Evolutionary conservation across 2,113 vertebrate species (phyloP).

Genomic region (Dissostichus mawsoni): DNA sequence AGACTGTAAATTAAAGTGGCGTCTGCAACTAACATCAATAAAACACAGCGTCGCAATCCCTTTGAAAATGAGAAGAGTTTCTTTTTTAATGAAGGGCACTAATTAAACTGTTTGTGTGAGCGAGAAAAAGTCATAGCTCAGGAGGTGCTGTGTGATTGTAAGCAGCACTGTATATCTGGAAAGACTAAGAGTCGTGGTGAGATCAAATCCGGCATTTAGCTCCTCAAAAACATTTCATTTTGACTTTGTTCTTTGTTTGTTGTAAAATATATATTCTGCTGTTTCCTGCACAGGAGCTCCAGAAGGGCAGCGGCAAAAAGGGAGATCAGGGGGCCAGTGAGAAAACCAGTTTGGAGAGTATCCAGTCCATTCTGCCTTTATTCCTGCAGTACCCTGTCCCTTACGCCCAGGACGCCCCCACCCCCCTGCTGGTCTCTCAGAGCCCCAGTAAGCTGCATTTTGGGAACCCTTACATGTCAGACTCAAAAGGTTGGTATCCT

Average conservation of each 20-base stretch:
- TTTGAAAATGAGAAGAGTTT: conserved; percentile 78
- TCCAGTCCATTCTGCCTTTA: conserved; percentile 78
- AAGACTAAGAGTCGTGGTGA: background rate
- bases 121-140: conserved; percentile 16
- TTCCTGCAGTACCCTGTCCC: conserved; percentile 86
- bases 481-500: conserved; percentile 87
- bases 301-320: conserved; percentile 81
- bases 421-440: conserved; percentile 84
- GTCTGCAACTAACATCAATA: conserved; percentile 81
- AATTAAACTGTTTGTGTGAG: conserved; percentile 77
- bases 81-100: conserved; percentile 77
- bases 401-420: conserved; percentile 85
- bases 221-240: conserved; percentile 3
- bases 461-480: conserved; percentile 92
- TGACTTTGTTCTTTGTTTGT: conserved; percentile 9
- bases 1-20: conserved; percentile 85
- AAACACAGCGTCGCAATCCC: conserved; percentile 69
- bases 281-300: conserved; percentile 83
- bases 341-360: conserved; percentile 77
- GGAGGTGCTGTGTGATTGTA: conserved; percentile 40
- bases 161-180: background rate
- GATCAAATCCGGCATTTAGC: conserved; percentile 24
- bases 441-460: conserved; percentile 90
- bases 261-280: conserved; percentile 10
- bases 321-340: conserved; percentile 81